Conservation (phyloP, 2,888 invertebrate genomes). For the Saturnia pavonia region DNA sequence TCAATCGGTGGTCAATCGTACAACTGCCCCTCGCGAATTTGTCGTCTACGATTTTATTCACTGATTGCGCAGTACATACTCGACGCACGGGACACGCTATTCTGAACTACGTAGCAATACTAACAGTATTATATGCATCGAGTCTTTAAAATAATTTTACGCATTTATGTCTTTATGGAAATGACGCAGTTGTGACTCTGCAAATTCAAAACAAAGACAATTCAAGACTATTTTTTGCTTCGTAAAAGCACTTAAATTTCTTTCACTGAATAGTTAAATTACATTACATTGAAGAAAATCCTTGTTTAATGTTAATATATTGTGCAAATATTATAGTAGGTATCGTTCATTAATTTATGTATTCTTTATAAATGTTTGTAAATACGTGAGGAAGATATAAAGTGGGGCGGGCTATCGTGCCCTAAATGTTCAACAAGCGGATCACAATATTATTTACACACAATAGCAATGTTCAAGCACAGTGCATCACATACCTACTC, state of each 20-base stretch:
- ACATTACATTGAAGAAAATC: neutral
- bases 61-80: constrained; percentile 65
- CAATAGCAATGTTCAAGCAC: constrained; percentile 17
- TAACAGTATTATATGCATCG: constrained; percentile 59
- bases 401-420: neutral
- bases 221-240: neutral
- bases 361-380: constrained; percentile 8
- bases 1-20: constrained; percentile 63
- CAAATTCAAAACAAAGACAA: constrained; percentile 31
- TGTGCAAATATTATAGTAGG: neutral
- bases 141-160: constrained; percentile 54
- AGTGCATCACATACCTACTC: constrained; percentile 19
- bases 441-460: constrained; percentile 7
- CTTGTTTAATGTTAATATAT: neutral
- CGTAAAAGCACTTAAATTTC: neutral
- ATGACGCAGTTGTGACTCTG: constrained; percentile 46
- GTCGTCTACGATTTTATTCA: constrained; percentile 71
- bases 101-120: constrained; percentile 63
- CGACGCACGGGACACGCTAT: constrained; percentile 63
- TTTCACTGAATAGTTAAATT: neutral
- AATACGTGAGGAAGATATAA: neutral
- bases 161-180: constrained; percentile 49
- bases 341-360: neutral
- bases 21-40: constrained; percentile 61
- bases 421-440: constrained; percentile 14